Evolutionary conservation across 1,140 invertebrate species (phyloP).

Genomic region (Chymomyza costata): DNA sequence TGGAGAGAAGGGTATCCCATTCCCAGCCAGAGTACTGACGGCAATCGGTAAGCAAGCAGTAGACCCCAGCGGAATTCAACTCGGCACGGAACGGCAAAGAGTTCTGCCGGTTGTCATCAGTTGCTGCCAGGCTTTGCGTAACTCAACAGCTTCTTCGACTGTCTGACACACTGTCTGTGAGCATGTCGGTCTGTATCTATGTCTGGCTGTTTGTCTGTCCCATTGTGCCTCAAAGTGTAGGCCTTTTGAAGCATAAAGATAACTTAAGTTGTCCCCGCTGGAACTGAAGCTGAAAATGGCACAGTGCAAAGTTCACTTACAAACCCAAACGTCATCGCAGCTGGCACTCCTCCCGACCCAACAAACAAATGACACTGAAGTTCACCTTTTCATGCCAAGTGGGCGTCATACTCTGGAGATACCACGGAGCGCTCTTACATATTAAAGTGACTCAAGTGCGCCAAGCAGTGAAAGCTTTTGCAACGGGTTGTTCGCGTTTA

Average conservation of each 20-base stretch:
- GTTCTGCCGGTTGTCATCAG: too few species aligned
- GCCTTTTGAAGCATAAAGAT: constrained; percentile 55
- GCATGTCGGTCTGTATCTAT: too few species aligned
- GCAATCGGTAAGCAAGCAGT: too few species aligned
- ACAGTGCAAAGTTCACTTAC: constrained; percentile 32
- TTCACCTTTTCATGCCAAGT: constrained; percentile 46
- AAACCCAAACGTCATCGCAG: constrained; percentile 14
- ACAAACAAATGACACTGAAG: constrained; percentile 54
- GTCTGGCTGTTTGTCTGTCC: too few species aligned
- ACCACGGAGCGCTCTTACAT: constrained; percentile 24
- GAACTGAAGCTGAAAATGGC: constrained; percentile 12
- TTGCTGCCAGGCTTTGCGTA: constrained; percentile 14
- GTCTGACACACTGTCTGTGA: constrained; percentile 18
- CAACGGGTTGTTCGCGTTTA: constrained; percentile 22
- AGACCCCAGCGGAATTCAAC: too few species aligned
- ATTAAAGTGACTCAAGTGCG: constrained; percentile 46
- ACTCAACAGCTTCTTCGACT: constrained; percentile 46
- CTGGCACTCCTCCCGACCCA: too few species aligned
- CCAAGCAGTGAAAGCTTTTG: constrained; percentile 39
- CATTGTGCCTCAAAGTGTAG: constrained; percentile 30
- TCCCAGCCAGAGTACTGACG: too few species aligned
- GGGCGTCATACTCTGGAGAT: neutral
- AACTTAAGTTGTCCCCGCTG: constrained; percentile 50
- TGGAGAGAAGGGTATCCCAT: too few species aligned
- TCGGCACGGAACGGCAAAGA: too few species aligned